Evolutionary conservation across 2,797 vertebrate species (phyloP).

Genomic region (Remorina albescens): DNA sequence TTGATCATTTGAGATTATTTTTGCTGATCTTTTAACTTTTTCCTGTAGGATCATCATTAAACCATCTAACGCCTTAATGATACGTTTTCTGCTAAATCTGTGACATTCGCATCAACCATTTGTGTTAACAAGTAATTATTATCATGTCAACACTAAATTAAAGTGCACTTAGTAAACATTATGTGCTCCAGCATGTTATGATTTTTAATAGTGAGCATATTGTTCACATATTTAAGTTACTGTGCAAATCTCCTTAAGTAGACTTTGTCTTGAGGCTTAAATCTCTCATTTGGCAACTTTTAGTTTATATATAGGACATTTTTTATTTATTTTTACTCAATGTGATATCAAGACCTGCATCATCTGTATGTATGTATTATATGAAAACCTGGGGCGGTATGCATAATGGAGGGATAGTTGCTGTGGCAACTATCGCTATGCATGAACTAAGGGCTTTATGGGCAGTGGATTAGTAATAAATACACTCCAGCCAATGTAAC

Average conservation of each 20-base stretch:
- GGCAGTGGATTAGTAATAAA: background rate
- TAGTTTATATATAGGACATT: background rate
- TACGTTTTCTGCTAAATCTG: background rate
- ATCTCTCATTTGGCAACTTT: background rate
- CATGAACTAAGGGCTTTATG: background rate
- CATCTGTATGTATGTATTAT: background rate
- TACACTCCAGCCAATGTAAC: background rate
- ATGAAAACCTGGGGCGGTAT: no score
- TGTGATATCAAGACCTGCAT: background rate
- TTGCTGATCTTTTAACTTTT: background rate
- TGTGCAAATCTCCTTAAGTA: background rate
- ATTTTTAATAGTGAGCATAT: no score
- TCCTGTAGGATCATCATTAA: background rate
- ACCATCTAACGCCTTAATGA: background rate
- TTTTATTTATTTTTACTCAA: background rate
- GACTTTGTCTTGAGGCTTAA: background rate
- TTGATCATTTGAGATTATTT: no score
- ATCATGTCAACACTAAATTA: background rate
- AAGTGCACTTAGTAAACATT: background rate
- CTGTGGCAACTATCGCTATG: background rate
- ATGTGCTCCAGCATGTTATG: background rate
- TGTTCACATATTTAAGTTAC: background rate
- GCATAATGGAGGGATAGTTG: background rate
- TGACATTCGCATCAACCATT: no score
- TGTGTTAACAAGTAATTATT: background rate